phyloP scores from a whole-genome alignment of 2,888 invertebrate species.

The Zygaena filipendulae region DNA sequence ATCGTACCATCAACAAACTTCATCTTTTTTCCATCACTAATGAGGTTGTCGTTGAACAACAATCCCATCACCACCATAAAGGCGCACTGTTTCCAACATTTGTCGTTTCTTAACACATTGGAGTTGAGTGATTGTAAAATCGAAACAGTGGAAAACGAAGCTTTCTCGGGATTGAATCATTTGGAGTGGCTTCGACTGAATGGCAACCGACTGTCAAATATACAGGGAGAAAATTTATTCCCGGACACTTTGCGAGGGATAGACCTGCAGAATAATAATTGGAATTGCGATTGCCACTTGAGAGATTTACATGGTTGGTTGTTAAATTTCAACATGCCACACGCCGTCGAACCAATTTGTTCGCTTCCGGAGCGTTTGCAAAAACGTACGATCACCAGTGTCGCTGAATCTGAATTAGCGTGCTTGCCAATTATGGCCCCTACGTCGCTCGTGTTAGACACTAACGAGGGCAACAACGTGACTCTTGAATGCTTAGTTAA shows the following conservation, averaged over 20 bases:
- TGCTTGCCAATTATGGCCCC: constrained; percentile 84
- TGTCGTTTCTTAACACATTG: constrained; percentile 80
- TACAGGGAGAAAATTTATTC: constrained; percentile 76
- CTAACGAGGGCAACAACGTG: constrained; percentile 83
- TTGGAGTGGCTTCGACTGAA: constrained; percentile 88
- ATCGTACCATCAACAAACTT: constrained; percentile 84
- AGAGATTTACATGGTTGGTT: constrained; percentile 83
- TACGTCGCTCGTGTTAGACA: constrained; percentile 79
- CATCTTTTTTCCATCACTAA: constrained; percentile 80
- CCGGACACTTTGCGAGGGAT: constrained; percentile 84
- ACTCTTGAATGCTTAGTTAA: constrained; percentile 83
- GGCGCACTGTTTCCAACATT: constrained; percentile 77
- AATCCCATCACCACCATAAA: constrained; percentile 83
- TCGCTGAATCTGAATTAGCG: constrained; percentile 78
- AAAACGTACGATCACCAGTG: constrained; percentile 73
- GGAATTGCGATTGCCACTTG: constrained; percentile 89
- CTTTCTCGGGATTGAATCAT: constrained; percentile 83
- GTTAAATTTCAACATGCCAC: constrained; percentile 78
- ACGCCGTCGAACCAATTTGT: constrained; percentile 82
- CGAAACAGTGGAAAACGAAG: constrained; percentile 78
- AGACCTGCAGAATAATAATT: constrained; percentile 86
- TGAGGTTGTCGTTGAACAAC: constrained; percentile 82
- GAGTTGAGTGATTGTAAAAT: constrained; percentile 87
- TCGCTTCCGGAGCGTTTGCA: constrained; percentile 74
- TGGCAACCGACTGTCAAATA: constrained; percentile 80